A percentile compares a stretch with the other conserved stretches of the same genome.
Conservation (phyloP, 2,888 invertebrate species). For the Scelioninae gen. 2 region DNA sequence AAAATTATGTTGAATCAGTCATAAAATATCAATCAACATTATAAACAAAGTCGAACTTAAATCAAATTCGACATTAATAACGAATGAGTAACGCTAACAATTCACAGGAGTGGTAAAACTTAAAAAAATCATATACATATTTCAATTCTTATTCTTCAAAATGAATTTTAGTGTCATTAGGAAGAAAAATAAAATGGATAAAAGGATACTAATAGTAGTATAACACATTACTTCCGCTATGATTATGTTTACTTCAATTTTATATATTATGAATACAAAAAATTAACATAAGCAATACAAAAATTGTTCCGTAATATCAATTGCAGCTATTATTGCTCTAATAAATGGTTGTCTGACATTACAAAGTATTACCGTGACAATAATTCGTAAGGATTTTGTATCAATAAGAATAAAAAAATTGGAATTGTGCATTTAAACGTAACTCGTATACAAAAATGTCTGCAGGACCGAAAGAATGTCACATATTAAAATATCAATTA, state of each 20-base stretch:
- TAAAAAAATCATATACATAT: neutral
- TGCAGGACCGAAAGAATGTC: conserved; percentile 38
- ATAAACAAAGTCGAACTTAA: neutral
- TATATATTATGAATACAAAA: conserved; percentile 17
- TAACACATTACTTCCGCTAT: conserved; percentile 17
- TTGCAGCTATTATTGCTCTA: conserved; percentile 18
- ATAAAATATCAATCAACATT: conserved; percentile 7
- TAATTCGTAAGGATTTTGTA: neutral
- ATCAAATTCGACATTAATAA: conserved; percentile 11
- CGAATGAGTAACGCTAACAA: conserved; percentile 4
- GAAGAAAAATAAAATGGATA: conserved; percentile 3
- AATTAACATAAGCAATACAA: conserved; percentile 15
- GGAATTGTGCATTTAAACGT: neutral
- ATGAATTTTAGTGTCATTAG: neutral
- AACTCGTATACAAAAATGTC: neutral
- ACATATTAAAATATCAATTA: conserved; percentile 2
- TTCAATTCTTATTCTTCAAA: neutral
- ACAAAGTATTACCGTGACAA: conserved; percentile 1
- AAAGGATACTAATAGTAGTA: conserved; percentile 25
- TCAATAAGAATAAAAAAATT: neutral
- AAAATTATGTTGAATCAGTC: neutral
- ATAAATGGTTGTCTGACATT: conserved; percentile 2
- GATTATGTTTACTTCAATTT: conserved; percentile 22
- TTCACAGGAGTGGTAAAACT: conserved; percentile 1
- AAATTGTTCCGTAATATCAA: conserved; percentile 21